Evolutionary conservation across 2,113 vertebrate species (phyloP).

Genomic region (Lepisosteus oculatus): DNA sequence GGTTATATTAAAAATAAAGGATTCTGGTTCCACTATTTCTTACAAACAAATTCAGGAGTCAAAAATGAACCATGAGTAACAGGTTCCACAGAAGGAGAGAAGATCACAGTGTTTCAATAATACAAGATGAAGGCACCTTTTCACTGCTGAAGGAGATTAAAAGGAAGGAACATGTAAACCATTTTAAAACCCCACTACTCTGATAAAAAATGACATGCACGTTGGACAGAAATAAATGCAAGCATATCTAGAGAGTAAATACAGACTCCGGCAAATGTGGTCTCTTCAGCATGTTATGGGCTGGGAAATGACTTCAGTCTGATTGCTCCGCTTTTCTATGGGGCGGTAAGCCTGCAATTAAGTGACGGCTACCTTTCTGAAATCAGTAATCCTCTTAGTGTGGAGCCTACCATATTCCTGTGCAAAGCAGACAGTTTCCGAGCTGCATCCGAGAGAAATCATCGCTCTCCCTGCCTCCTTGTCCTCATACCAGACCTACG

Average conservation of each 20-base stretch:
- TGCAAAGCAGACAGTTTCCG: too few relatives aligned
- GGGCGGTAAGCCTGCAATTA: slow-evolving; percentile 77
- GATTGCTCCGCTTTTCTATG: slow-evolving; percentile 62
- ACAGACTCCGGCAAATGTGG: slow-evolving; percentile 57
- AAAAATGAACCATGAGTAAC: too few relatives aligned
- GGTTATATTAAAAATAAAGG: too few relatives aligned
- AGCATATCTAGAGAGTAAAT: slow-evolving; percentile 49
- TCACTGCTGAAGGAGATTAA: slow-evolving; percentile 62
- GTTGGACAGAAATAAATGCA: slow-evolving; percentile 53
- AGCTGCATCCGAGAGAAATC: too few relatives aligned
- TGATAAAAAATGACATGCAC: slow-evolving; percentile 63
- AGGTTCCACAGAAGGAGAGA: slow-evolving; percentile 44
- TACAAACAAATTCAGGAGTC: too few relatives aligned
- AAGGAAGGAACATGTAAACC: slow-evolving; percentile 61
- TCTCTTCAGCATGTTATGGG: slow-evolving; percentile 67
- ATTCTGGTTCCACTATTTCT: slow-evolving; percentile 31
- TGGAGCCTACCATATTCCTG: slow-evolving; percentile 60
- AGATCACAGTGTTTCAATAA: slow-evolving; percentile 69
- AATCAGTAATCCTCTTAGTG: slow-evolving; percentile 75
- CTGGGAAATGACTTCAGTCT: slow-evolving; percentile 71
- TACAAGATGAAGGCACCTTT: slow-evolving; percentile 63
- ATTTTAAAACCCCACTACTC: slow-evolving; percentile 82
- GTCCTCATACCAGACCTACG: too few relatives aligned
- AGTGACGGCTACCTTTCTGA: slow-evolving; percentile 74
- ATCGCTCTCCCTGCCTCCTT: too few relatives aligned